phyloP scores from a whole-genome alignment of 1,140 invertebrate species.

The Armadillidium nasatum region DNA sequence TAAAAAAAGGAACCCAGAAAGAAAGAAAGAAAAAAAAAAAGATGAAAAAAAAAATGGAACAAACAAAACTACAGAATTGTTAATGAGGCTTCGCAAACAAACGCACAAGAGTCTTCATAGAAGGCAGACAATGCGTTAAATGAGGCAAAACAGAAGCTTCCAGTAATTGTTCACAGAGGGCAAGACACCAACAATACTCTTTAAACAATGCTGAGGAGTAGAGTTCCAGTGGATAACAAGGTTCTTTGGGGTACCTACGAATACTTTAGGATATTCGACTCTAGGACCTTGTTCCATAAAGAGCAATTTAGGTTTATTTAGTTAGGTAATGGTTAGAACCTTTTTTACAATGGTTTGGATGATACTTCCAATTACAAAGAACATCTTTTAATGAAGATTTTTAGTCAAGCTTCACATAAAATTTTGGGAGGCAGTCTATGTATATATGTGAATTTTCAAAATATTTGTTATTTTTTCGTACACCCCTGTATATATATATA shows the following conservation, averaged over 20 bases:
- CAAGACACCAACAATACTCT: neutral
- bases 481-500: too few species aligned
- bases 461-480: too few species aligned
- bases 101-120: neutral
- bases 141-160: conserved; percentile 4
- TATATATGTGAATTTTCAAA: too few species aligned
- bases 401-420: neutral
- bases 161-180: conserved; percentile 9
- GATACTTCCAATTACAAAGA: conserved; percentile 8
- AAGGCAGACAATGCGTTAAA: neutral
- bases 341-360: neutral
- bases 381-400: neutral
- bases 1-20: neutral
- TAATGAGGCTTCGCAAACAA: conserved; percentile 1
- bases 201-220: neutral
- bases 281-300: too few species aligned
- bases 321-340: too few species aligned
- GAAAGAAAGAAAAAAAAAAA: neutral
- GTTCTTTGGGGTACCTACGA: too few species aligned
- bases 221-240: too few species aligned
- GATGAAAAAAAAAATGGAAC: neutral
- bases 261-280: too few species aligned
- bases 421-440: too few species aligned
- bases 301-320: too few species aligned
- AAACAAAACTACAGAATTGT: neutral